Base-by-base conservation (phyloP, 92 coral and sea anemone genomes). In the Parazoanthus darwini region DNA sequence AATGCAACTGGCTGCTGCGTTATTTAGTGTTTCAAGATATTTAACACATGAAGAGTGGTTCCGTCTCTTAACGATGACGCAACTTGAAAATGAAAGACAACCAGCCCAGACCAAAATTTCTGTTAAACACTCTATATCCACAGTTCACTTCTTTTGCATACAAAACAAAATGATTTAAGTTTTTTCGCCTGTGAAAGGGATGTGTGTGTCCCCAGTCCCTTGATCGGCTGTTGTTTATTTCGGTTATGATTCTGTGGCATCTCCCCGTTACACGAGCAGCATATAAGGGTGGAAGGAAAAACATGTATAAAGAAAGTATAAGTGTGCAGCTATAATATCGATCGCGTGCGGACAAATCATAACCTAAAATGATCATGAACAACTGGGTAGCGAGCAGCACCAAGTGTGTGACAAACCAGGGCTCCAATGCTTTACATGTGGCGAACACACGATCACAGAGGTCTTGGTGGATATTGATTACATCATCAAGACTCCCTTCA, bases 401-500 rank as follows among this genome's bases (percentile, higher is more conserved):
- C 48, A 23, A 75, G 48, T 36, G 44, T 36, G 79, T 37, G 44
- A 33, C 79, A 75, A 75, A 75, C 79, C 79, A 75, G 8, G 79
- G 44, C 48, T 75, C 51, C 9, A 75, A 38, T 75, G 79, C 79
- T 36, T 43, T 38, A 25, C 80, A 77, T 20, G 80, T 37, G 9
- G 48, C 46, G 51, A 77, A 43, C 46, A 77, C 51, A 37, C 80
- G 23, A 46, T 78, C 67, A 20, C 82, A 78, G 15, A 78, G 37
- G 51, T 78, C 63, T 51, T 78, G 82, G 51, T 78, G 82, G 67
- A 78, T 78, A 46, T 78, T 51, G 59, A 48, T 43, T 42, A 29
- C 63, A 20, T 43, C 35, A 20, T 78, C 82, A 78, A 78, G 82
- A 56, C 82, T 78, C n/a, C n/a, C n/a, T n/a, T n/a, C n/a, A n/a